These are phyloP conservation scores for Junonia oenone DNA, from an alignment of 2,888 invertebrate species.

Conservation along the genomic window DNA sequence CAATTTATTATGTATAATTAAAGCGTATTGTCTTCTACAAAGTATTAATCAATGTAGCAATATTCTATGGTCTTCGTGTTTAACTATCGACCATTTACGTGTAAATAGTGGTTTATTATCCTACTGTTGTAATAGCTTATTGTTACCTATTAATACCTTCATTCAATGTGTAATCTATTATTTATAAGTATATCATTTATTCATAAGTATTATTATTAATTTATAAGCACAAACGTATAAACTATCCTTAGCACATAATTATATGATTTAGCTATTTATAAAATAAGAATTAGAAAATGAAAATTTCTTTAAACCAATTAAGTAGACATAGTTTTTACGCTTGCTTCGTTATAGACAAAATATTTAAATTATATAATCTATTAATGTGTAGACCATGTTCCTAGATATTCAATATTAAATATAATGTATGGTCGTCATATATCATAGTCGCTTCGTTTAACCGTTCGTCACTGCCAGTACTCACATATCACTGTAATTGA, in stretches of 20 bases:
- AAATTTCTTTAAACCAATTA: neutral
- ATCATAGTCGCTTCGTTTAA: constrained; percentile 25
- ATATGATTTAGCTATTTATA: no score
- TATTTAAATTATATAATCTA: neutral
- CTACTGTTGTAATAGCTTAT: neutral
- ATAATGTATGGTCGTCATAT: neutral
- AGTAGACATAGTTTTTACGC: neutral
- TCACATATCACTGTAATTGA: constrained; percentile 26
- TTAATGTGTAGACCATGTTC: neutral
- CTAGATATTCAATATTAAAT: neutral
- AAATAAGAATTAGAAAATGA: no score
- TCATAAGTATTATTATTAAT: neutral
- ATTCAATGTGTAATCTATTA: no score
- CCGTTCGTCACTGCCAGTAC: constrained; percentile 20
- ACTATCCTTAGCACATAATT: no score
- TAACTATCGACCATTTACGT: neutral
- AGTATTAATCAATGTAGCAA: constrained; percentile 15
- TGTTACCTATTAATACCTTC: no score
- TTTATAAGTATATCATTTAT: no score
- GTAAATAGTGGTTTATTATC: neutral
- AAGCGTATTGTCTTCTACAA: constrained; percentile 7
- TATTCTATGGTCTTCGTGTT: neutral
- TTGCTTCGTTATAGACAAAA: neutral
- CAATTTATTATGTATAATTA: neutral
- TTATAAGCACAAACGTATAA: neutral